Evolutionary conservation across 2,113 vertebrate species (phyloP).

Genomic region (Trichomycterus rosablanca): DNA sequence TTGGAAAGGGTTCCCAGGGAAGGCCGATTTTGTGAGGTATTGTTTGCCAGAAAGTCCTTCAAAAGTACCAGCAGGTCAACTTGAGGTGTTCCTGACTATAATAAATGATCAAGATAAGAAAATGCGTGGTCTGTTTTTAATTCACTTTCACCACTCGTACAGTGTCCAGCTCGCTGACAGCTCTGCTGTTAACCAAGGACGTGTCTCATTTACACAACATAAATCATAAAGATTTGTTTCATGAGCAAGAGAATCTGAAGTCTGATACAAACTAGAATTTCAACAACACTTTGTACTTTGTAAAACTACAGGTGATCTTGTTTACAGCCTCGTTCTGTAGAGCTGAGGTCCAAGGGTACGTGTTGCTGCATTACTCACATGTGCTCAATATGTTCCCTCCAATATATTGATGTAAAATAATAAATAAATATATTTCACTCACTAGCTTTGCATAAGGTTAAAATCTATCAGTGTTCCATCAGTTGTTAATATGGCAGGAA

Average conservation of each 20-base stretch:
- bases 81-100: constrained; percentile 24
- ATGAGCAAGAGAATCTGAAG: not conserved
- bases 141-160: constrained; percentile 17
- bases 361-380: too few species aligned
- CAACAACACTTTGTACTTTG: too few species aligned
- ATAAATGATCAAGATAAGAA: constrained; percentile 43
- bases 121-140: constrained; percentile 26
- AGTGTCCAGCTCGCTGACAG: constrained; percentile 22
- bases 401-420: too few species aligned
- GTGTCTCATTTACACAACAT: constrained; percentile 33
- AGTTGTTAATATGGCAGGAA: too few species aligned
- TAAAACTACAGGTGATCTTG: too few species aligned
- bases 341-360: constrained; percentile 9
- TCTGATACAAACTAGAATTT: not conserved
- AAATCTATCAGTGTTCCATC: too few species aligned
- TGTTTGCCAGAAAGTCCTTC: too few species aligned
- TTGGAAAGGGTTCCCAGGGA: constrained; percentile 36
- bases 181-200: constrained; percentile 22
- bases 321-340: too few species aligned
- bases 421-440: too few species aligned
- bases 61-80: constrained; percentile 22
- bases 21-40: constrained; percentile 22
- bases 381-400: too few species aligned
- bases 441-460: too few species aligned
- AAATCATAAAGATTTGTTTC: constrained; percentile 33